Evolutionary conservation across 2,113 vertebrate genomes (phyloP), one percentile per base, ranked within the genome.

Genomic region (Pachyramphus minor): DNA sequence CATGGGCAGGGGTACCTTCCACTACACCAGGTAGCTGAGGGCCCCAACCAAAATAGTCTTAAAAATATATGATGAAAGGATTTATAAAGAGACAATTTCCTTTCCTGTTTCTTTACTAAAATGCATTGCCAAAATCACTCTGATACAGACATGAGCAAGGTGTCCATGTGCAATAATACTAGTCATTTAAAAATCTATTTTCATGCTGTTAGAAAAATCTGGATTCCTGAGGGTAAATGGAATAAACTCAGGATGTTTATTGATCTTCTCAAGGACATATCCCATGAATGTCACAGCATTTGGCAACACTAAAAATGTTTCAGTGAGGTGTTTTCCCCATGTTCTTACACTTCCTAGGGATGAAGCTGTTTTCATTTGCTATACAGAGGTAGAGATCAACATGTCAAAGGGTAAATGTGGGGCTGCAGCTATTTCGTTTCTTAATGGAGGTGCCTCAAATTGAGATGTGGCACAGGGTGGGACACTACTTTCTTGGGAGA

Each of bases 401-500:
- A 30, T 33, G 44, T 84, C 73, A 62, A 59, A 59, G 75, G 63
- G 35, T 33, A n/a, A 72, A 9, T 0, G 3, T 33, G 22, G 55
- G 39, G 15, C 14, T 58, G 30, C 8, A 22, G 22, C 52, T 28
- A 9, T 35, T 19, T 55, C 2, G 0, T 22, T 59, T 55, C 31
- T 47, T 68, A 17, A 30, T 3, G 12, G 42, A 28, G 18, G 28
- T 33, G 24, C 8, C 2, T 9, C 8, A 6, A 8, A 12, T 3
- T 0, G 3, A 11, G 21, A 21, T 31, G 18, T 33, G 42, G 78
- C n/a, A 39, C 23, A 35, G 44, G 13, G 15, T 37, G 68, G 27
- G 19, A 33, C 0, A 3, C 18, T 0, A 3, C 8, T 14, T 31
- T 9, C 45, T 52, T 33, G 20, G 23, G 42, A 30, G 16, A 74